Base-by-base conservation (phyloP, 2,797 vertebrate genomes). In the Netta rufina region DNA sequence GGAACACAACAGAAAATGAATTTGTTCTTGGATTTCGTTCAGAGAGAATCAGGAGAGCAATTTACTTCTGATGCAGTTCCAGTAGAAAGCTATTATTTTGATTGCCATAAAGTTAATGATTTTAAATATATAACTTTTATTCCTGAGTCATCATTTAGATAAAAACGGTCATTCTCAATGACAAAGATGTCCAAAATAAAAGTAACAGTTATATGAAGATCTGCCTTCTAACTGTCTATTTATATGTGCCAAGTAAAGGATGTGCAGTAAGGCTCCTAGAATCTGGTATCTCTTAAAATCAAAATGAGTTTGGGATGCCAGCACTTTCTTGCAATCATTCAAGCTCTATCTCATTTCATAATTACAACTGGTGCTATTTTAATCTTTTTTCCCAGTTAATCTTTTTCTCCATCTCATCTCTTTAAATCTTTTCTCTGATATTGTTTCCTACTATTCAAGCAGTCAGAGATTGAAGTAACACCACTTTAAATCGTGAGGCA, bases 11-110 rank as follows among this genome's bases (percentile, higher is more conserved):
- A 78, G 33, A 83, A 93, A 87, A 85, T 78, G 24, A 91, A 93
- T 94, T 80, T 92, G 21, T 62, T 76, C 57, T 89, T 94, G 93
- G 66, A 93, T 49, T 95, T 86, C 91, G 22, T 69, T 94, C 58
- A 95, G 65, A 95, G 39, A 73, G 41, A 92, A 67, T 83, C 84
- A 88, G 85, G 25, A 93, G 54, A 93, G 38, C 54, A 90, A 83
- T 95, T 97, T 92, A 70, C 56, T 94, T 94, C 74, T 94, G 89
- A 90, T 51, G 30, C 39, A 76, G 38, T 90, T 96, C 94, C 92
- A 87, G 77, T 91, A 86, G 87, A 91, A 84, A 77, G 51, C 84
- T 88, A 81, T 95, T 96, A 92, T 53, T 36, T 21, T 93, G 87
- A 94, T 91, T 96, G 79, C 56, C 36, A 67, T 54, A 80, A 80